A percentile compares a stretch with the other conserved stretches of the same genome.
phyloP scores from a whole-genome alignment of 1,140 invertebrate species.

The Drosophila teissieri region DNA sequence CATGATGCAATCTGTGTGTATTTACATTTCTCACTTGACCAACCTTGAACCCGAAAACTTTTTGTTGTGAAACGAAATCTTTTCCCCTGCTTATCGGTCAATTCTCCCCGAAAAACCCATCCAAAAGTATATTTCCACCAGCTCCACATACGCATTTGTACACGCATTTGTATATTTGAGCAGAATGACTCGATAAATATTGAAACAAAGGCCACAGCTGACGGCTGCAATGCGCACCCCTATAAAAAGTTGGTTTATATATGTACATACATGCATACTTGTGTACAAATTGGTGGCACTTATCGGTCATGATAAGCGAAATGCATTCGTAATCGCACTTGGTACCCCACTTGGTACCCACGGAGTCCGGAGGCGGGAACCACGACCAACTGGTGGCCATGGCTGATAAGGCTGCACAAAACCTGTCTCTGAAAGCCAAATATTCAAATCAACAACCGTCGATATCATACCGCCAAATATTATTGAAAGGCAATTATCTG shows the following conservation, averaged over 20 bases:
- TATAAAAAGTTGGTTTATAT: not conserved
- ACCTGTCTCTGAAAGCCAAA: constrained; percentile 9
- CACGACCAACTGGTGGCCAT: constrained; percentile 33
- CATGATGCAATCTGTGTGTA: constrained; percentile 30
- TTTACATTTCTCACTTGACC: constrained; percentile 8
- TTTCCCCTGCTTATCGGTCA: constrained; percentile 45
- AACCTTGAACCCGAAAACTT: constrained; percentile 29
- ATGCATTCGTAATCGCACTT: constrained; percentile 49
- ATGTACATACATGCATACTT: constrained; percentile 9
- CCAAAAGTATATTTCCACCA: constrained; percentile 5
- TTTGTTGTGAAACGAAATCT: constrained; percentile 28
- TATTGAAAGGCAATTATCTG: not conserved
- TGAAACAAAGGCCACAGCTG: constrained; percentile 56
- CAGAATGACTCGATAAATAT: constrained; percentile 37
- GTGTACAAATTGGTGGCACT: constrained; percentile 40
- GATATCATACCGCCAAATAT: not conserved
- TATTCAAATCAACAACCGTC: constrained; percentile 16
- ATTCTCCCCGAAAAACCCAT: constrained; percentile 19
- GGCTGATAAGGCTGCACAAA: constrained; percentile 33
- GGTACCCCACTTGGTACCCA: not conserved
- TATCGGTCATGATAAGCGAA: constrained; percentile 55
- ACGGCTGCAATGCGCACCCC: constrained; percentile 27
- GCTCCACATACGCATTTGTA: not conserved
- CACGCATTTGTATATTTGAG: not conserved
- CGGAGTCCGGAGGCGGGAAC: constrained; percentile 1